Evolutionary conservation across 2,888 invertebrate species (phyloP).

Genomic region (Listrodromus nycthemerus): DNA sequence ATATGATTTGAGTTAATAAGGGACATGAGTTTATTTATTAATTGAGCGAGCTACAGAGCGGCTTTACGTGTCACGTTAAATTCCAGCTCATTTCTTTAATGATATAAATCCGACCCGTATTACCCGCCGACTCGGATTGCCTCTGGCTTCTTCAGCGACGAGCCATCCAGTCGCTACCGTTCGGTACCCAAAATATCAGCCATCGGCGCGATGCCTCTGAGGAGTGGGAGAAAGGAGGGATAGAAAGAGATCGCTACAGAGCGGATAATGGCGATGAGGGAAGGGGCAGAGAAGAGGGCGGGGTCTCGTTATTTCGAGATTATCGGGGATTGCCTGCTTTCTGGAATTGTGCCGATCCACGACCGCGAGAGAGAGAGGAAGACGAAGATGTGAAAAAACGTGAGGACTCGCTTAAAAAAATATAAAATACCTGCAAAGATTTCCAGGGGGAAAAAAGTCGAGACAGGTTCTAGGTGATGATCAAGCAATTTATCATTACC

Average conservation of each 20-base stretch:
- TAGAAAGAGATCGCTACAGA: slow-evolving; percentile 52
- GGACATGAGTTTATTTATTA: no score
- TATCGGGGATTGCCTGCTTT: slow-evolving; percentile 79
- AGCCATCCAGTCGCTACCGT: slow-evolving; percentile 66
- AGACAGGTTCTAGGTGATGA: background rate
- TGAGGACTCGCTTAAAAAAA: background rate
- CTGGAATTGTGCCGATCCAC: slow-evolving; percentile 78
- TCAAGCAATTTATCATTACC: background rate
- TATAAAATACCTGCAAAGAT: background rate
- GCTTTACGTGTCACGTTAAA: no score
- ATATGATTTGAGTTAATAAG: no score
- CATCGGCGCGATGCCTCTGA: slow-evolving; percentile 61
- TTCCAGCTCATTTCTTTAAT: background rate
- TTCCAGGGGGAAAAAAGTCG: slow-evolving; percentile 26
- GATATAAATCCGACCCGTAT: slow-evolving; percentile 6
- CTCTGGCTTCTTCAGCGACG: slow-evolving; percentile 45
- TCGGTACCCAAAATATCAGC: slow-evolving; percentile 79
- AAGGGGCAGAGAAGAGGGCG: slow-evolving; percentile 60
- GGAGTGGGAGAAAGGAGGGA: slow-evolving; percentile 29
- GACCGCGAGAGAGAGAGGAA: slow-evolving; percentile 25
- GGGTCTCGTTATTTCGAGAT: slow-evolving; percentile 80
- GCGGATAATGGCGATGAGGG: slow-evolving; percentile 64
- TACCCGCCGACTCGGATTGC: slow-evolving; percentile 28
- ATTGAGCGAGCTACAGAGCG: no score
- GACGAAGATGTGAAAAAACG: slow-evolving; percentile 1